Evolutionary conservation across 2,113 vertebrate genomes (phyloP).

Genomic region (Nycticryphes semicollaris): DNA sequence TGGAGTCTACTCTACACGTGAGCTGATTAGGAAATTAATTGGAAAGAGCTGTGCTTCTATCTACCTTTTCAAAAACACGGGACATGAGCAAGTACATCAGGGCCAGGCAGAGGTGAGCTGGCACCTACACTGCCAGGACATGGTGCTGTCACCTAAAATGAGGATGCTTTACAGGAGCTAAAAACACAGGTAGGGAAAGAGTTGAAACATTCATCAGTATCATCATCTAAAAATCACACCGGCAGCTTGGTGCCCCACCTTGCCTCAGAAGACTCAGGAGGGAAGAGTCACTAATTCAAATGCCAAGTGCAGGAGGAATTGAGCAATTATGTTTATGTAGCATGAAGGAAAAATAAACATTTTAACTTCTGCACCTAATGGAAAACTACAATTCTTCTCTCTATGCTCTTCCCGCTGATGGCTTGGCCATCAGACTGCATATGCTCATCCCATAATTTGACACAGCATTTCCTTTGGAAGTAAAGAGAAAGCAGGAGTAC

Average conservation of each 20-base stretch:
- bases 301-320: not conserved
- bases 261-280: not conserved
- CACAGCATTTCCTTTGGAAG: not conserved
- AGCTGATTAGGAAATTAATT: not conserved
- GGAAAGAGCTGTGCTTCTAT: too few relatives aligned
- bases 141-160: not conserved
- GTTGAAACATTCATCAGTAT: not conserved
- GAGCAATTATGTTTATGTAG: not conserved
- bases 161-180: not conserved
- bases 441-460: not conserved
- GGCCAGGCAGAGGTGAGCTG: rapidly evolving
- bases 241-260: not conserved
- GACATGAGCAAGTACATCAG: rapidly evolving
- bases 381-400: not conserved
- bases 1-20: not conserved
- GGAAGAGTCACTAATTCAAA: not conserved
- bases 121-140: too few relatives aligned
- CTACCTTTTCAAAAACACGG: rapidly evolving
- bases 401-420: not conserved
- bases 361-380: not conserved
- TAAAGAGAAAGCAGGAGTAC: not conserved
- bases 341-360: not conserved
- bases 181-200: not conserved
- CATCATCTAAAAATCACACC: not conserved
- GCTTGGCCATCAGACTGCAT: not conserved